These are phyloP conservation scores for Microtus oregoni DNA, from an alignment of 2,113 vertebrate genomes.

Conservation along the genomic window DNA sequence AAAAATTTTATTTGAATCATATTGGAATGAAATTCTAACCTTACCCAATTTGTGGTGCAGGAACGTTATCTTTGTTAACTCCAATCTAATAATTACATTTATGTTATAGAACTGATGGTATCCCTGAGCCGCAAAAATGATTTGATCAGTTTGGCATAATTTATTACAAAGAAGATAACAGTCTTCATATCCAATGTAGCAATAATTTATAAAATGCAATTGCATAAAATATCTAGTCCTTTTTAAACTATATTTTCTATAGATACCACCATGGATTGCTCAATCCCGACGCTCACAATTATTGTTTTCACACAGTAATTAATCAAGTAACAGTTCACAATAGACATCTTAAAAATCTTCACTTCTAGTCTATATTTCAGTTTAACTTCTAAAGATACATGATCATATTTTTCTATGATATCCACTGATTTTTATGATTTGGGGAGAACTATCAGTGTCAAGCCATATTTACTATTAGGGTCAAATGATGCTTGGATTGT, in stretches of 20 bases:
- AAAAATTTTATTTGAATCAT: background rate
- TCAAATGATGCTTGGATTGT: background rate
- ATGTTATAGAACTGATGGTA: background rate
- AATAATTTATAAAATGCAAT: background rate
- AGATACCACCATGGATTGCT: background rate
- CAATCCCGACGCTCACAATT: background rate
- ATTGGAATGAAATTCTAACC: background rate
- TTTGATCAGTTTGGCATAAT: background rate
- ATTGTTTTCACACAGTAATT: background rate
- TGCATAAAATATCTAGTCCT: background rate
- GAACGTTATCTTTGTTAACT: background rate
- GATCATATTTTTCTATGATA: background rate
- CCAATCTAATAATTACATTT: background rate
- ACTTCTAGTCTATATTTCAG: background rate
- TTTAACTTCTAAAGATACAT: background rate
- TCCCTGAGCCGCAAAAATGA: background rate
- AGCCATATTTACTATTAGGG: background rate
- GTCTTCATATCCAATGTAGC: background rate
- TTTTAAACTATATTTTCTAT: conserved; percentile 20
- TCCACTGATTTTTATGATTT: background rate
- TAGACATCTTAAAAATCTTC: background rate
- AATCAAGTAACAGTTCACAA: background rate
- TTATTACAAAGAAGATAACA: background rate
- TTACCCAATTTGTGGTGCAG: background rate
- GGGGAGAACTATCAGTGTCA: background rate